Evolutionary conservation across 2,113 vertebrate species (phyloP).

Genomic region (rabbit (Oryctolagus cuniculus)): DNA sequence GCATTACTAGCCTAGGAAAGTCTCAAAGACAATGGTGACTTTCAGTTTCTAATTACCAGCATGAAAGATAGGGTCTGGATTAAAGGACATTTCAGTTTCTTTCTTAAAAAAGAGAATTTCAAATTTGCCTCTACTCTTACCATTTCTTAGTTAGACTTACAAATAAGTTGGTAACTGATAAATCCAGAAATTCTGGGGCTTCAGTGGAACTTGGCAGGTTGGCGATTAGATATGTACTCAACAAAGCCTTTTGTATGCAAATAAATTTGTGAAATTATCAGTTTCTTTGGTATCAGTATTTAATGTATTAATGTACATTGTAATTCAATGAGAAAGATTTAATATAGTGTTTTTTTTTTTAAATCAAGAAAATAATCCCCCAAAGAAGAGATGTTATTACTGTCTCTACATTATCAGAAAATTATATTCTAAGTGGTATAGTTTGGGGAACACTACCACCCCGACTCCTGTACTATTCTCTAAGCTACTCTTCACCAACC

Average conservation of each 20-base stretch:
- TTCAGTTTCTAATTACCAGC: conserved; percentile 17
- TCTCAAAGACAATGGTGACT: background rate
- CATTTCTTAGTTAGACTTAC: conserved; percentile 40
- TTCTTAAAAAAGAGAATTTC: background rate
- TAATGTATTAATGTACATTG: conserved; percentile 39
- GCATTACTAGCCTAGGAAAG: background rate
- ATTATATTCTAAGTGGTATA: background rate
- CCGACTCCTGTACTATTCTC: background rate
- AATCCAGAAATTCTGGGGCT: background rate
- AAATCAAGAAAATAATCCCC: background rate
- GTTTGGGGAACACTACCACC: background rate
- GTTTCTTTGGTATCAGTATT: conserved; percentile 60
- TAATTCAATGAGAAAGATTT: conserved; percentile 48
- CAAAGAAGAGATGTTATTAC: conserved; percentile 1
- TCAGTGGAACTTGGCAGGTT: background rate
- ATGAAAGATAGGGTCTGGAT: conserved; percentile 26
- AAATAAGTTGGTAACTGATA: conserved; percentile 6
- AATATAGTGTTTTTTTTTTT: conserved; percentile 48
- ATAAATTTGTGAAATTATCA: conserved; percentile 33
- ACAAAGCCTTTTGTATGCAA: conserved; percentile 44
- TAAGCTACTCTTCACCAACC: background rate
- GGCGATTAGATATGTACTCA: conserved; percentile 9
- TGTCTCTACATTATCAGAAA: background rate
- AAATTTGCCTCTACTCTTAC: background rate
- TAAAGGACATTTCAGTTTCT: conserved; percentile 6